Evolutionary conservation across 2,888 invertebrate species (phyloP).

Genomic region (Galeruca laticollis): DNA sequence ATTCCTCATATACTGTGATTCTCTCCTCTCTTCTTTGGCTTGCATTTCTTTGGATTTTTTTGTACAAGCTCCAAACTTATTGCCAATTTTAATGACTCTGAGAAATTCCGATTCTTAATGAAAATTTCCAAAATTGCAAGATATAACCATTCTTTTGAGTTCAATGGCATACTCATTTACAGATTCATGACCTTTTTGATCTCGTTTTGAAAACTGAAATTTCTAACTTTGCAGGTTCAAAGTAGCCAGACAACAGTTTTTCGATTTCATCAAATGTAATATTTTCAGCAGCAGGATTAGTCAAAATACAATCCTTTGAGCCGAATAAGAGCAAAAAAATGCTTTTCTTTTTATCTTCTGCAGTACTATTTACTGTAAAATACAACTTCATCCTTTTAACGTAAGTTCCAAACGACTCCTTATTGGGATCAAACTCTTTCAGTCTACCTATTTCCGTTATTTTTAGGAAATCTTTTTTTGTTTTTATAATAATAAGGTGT

Average conservation of each 20-base stretch:
- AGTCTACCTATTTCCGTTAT: too few relatives aligned
- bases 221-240: background rate
- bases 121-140: background rate
- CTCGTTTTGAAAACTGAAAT: background rate
- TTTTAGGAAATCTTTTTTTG: too few relatives aligned
- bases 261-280: background rate
- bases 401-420: too few relatives aligned
- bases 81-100: background rate
- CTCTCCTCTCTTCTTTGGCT: background rate
- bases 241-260: background rate
- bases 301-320: background rate
- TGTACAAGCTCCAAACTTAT: too few relatives aligned
- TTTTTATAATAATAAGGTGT: too few relatives aligned
- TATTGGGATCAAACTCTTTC: too few relatives aligned
- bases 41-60: background rate
- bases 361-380: too few relatives aligned
- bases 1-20: background rate
- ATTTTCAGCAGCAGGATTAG: background rate
- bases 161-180: too few relatives aligned
- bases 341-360: background rate
- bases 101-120: background rate
- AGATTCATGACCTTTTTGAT: background rate
- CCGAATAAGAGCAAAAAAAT: background rate
- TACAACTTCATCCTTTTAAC: too few relatives aligned
- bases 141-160: background rate